phyloP scores from a whole-genome alignment of 2,888 invertebrate genomes.

The Epinotia brunnichana region DNA sequence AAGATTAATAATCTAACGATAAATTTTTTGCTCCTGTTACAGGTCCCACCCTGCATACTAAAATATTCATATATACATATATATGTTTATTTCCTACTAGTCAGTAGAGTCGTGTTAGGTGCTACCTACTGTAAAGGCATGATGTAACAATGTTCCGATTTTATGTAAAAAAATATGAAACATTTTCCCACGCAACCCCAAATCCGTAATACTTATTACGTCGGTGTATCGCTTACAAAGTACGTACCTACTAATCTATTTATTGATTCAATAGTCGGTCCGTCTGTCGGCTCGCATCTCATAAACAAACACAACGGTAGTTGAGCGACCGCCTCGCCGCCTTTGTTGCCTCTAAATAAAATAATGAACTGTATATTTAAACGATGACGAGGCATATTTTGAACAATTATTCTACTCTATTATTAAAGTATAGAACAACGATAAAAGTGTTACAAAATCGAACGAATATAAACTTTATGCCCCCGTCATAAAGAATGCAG shows the following conservation, averaged over 20 bases:
- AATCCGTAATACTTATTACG: constrained; percentile 53
- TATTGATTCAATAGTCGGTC: constrained; percentile 72
- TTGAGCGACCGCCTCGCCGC: constrained; percentile 52
- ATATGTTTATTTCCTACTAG: too few relatives aligned
- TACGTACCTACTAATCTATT: constrained; percentile 72
- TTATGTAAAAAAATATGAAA: not conserved
- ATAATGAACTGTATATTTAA: constrained; percentile 52
- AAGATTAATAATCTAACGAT: too few relatives aligned
- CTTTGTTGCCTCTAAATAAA: constrained; percentile 43
- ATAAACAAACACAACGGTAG: constrained; percentile 71
- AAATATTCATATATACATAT: too few relatives aligned
- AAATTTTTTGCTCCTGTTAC: too few relatives aligned
- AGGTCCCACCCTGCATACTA: too few relatives aligned
- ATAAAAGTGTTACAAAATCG: not conserved
- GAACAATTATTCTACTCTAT: constrained; percentile 35
- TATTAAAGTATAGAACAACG: constrained; percentile 13
- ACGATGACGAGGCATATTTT: constrained; percentile 63
- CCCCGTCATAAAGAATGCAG: not conserved
- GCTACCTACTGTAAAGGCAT: too few relatives aligned
- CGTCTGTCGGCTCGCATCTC: constrained; percentile 54
- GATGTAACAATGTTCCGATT: not conserved
- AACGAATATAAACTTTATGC: not conserved
- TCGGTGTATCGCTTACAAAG: constrained; percentile 77
- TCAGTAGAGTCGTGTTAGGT: too few relatives aligned
- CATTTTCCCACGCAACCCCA: constrained; percentile 49